phyloP scores from a whole-genome alignment of 2,797 vertebrate species.

The Margarornis squamiger region DNA sequence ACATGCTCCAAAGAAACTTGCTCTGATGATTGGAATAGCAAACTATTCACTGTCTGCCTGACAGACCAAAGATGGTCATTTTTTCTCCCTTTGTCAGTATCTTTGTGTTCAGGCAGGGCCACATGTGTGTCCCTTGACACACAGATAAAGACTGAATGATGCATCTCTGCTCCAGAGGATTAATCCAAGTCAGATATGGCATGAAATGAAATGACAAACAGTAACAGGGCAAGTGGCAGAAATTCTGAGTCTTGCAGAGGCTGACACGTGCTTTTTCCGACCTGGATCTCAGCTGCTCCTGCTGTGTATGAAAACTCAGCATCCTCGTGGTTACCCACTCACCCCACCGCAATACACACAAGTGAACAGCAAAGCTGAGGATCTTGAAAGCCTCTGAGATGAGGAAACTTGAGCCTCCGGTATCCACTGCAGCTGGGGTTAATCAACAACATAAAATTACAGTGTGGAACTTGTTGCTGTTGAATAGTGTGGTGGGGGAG shows the following conservation, averaged over 20 bases:
- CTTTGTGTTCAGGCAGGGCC: neutral
- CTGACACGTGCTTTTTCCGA: neutral
- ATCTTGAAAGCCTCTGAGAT: neutral
- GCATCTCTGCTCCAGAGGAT: neutral
- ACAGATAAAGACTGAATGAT: neutral
- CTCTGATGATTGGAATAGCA: constrained; percentile 22
- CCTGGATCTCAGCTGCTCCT: neutral
- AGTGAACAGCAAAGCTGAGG: neutral
- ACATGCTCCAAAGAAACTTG: constrained; percentile 17
- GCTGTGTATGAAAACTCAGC: neutral
- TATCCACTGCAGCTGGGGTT: neutral
- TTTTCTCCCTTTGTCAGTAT: neutral
- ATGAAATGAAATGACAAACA: neutral
- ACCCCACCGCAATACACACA: neutral
- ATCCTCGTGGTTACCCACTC: neutral
- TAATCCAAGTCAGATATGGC: neutral
- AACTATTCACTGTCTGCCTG: constrained; percentile 32
- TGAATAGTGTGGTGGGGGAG: neutral
- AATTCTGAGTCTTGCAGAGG: neutral
- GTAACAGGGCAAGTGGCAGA: neutral
- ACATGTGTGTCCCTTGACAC: neutral
- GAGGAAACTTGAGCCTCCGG: neutral
- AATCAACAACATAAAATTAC: neutral
- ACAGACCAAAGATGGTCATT: constrained; percentile 47
- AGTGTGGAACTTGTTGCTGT: neutral